These are phyloP conservation scores for Geococcyx californianus DNA, from an alignment of 2,113 vertebrate species.

Conservation along the genomic window DNA sequence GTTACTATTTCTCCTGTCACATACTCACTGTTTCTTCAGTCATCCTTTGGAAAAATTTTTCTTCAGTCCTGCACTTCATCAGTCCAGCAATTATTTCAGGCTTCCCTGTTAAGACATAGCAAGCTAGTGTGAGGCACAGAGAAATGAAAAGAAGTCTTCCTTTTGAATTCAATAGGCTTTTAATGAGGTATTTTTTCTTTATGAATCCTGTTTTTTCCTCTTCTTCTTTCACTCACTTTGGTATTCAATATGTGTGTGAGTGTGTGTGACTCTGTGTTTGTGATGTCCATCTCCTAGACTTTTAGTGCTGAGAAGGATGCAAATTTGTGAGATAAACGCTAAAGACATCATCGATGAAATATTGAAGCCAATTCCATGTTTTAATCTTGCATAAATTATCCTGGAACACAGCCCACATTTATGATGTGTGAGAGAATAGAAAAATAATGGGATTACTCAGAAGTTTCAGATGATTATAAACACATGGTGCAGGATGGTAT, in stretches of 20 bases:
- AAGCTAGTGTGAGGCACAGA: not conserved
- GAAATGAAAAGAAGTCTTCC: slow-evolving; percentile 11
- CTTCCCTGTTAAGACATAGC: slow-evolving; percentile 4
- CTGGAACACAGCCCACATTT: slow-evolving; percentile 45
- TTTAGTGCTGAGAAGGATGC: not conserved
- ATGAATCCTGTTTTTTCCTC: not conserved
- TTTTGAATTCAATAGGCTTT: not conserved
- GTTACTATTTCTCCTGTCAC: slow-evolving; percentile 63
- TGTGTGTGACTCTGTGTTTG: not conserved
- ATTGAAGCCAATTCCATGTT: slow-evolving; percentile 49
- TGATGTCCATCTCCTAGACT: not conserved
- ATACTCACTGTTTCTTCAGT: slow-evolving; percentile 50
- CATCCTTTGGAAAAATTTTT: slow-evolving; percentile 21
- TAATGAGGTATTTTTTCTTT: not conserved
- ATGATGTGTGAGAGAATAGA: slow-evolving; percentile 59
- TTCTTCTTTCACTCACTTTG: slow-evolving; percentile 15
- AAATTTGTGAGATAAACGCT: slow-evolving; percentile 29
- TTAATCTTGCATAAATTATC: slow-evolving; percentile 60
- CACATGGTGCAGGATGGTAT: slow-evolving; percentile 49
- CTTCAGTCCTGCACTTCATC: slow-evolving; percentile 57
- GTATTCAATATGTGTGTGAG: not conserved
- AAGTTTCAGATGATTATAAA: slow-evolving; percentile 71
- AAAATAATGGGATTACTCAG: slow-evolving; percentile 51
- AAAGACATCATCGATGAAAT: slow-evolving; percentile 33
- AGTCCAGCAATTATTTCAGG: slow-evolving; percentile 47